Percentiles rank a stretch among this genome's conserved stretches.
Evolutionary conservation across 2,888 invertebrate genomes (phyloP).

Genomic region (Ctena decussata): DNA sequence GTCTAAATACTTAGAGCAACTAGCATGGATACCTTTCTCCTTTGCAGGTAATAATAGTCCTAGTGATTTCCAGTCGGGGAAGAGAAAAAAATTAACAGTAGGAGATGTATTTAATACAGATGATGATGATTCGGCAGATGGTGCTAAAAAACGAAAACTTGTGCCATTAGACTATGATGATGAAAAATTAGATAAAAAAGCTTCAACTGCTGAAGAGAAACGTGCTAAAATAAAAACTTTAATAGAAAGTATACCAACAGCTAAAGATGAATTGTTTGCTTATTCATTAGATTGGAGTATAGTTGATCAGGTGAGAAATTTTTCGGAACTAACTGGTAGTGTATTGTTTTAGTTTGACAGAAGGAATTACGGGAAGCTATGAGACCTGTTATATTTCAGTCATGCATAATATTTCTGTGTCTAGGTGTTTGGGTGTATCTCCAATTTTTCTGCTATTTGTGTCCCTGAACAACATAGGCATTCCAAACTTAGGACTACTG

Average conservation of each 20-base stretch:
- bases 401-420: too few relatives aligned
- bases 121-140: slow-evolving; percentile 88
- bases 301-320: slow-evolving; percentile 89
- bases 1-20: too few relatives aligned
- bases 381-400: too few relatives aligned
- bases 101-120: slow-evolving; percentile 95
- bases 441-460: too few relatives aligned
- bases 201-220: slow-evolving; percentile 93
- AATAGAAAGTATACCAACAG: slow-evolving; percentile 99
- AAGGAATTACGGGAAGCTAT: too few relatives aligned
- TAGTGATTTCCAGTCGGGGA: slow-evolving; percentile 52
- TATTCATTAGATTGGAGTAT: slow-evolving; percentile 97
- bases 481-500: too few relatives aligned
- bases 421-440: too few relatives aligned
- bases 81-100: slow-evolving; percentile 92
- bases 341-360: too few relatives aligned
- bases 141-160: slow-evolving; percentile 92
- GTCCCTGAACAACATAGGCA: too few relatives aligned
- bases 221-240: slow-evolving; percentile 98
- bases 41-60: not conserved
- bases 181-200: slow-evolving; percentile 69
- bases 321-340: too few relatives aligned
- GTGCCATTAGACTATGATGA: slow-evolving; percentile 83
- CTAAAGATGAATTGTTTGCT: slow-evolving; percentile 98
- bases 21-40: too few relatives aligned